Evolutionary conservation across 1,140 invertebrate genomes (phyloP), one percentile per base, ranked within the genome.

Genomic region (Sipha flava): DNA sequence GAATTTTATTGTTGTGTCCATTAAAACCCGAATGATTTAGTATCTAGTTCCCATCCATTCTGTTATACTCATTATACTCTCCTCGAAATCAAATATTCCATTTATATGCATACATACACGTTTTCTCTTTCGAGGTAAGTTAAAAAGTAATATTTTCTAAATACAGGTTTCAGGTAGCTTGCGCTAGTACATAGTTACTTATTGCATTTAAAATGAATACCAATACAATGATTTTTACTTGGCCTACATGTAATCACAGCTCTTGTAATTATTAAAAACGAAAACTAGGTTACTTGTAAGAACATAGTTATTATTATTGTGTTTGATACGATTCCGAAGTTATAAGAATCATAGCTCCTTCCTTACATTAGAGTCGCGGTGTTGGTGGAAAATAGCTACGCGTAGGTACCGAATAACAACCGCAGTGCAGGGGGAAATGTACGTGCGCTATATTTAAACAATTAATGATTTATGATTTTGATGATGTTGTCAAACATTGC

Each of bases 131-230:
- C 37, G 21, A 9, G 40, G 23, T 1, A 14, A 26, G 23, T 4
- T 45, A 68, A 68, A 68, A 10, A 68, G 37, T 68, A 68, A 18
- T 68, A 68, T 68, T 68, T 73, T 73, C 47, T 73, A 52, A 73
- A 73, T 73, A 73, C 70, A 52, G 70, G 70, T 73, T 73, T 73
- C 70, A 26, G 70, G 43, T 3, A 6, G 18, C 70, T 34, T 26
- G 70, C 16, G 29, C 43, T 18, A 16, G 40, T 18, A n/a, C 31
- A 34, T 52, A 52, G 70, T 52, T 52, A 73, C 21, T 73, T 37
- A 52, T 31, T 34, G 70, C 66, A 49, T 72, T 31, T 72, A 1
- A 47, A 45, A 49, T 72, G 47, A 72, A 31, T n/a, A 29, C 43
- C 68, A 34, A 49, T 31, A 72, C n/a, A 72, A 72, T 31, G 6